Evolutionary conservation across 2,113 vertebrate species (phyloP), one percentile per base, ranked within the genome.

Genomic region (Daphoenositta chrysoptera): DNA sequence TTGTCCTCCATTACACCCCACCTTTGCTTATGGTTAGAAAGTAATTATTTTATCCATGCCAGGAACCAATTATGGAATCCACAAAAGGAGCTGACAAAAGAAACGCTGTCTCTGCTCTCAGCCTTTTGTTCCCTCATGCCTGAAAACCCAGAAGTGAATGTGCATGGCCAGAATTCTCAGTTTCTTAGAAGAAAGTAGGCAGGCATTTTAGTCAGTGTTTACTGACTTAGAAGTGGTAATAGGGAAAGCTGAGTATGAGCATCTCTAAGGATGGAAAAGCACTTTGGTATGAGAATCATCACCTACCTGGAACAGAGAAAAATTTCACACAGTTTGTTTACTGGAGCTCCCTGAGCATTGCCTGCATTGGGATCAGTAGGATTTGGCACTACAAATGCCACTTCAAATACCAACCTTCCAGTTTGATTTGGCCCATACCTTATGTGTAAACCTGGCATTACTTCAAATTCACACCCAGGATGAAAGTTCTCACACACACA

Each of bases 31-130:
- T 88, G 60, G 71, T 83, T 88, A 84, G 87, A 88, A 96, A 94
- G 76, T 28, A 95, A 88, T 90, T 92, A 63, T 90, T 96, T 92
- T 66, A 73, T 64, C 76, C 92, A 93, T 81, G 92, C 92, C 93
- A 96, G 77, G 76, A 90, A 87, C 76, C 79, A 96, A 95, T 95
- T 96, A 94, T 66, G 56, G 90, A 88, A 94, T 92, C 64, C 85
- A 93, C 85, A 88, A 92, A 96, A 95, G 85, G n/a, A 96, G 83
- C 93, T 96, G 90, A 96, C 92, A 94, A 90, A 96, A 95, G 84
- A 82, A 76, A 87, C 45, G 60, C 77, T 68, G 88, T 83, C 92
- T 96, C 83, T 77, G 39, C 85, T 93, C 83, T 95, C 83, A 96
- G 92, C 79, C 68, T 95, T 92, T 89, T 95, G 90, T 80, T 95